These are phyloP conservation scores for Callinectes sapidus DNA, from an alignment of 2,888 invertebrate species.

Conservation along the genomic window DNA sequence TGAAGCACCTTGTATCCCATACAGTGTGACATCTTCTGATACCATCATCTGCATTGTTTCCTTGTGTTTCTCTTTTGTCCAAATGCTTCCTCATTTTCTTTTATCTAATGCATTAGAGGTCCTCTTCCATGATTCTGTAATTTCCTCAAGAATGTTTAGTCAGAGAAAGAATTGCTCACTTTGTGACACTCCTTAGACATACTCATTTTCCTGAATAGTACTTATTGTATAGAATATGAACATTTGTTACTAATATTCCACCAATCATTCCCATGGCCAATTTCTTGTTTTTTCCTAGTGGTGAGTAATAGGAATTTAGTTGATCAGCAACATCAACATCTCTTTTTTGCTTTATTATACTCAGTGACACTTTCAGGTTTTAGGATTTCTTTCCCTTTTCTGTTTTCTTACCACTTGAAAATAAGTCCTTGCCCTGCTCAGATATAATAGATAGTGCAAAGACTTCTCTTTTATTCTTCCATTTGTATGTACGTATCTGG, in stretches of 20 bases:
- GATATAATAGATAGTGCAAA: constrained; percentile 17
- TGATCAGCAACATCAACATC: constrained; percentile 53
- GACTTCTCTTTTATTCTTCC: constrained; percentile 50
- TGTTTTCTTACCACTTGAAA: constrained; percentile 47
- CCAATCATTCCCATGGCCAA: constrained; percentile 34
- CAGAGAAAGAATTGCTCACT: too few species aligned
- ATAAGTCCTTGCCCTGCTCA: constrained; percentile 33
- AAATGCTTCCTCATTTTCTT: too few species aligned
- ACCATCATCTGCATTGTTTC: too few species aligned
- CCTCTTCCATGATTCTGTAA: too few species aligned
- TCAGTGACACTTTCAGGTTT: constrained; percentile 44
- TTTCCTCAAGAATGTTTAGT: too few species aligned
- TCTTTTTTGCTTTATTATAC: constrained; percentile 51
- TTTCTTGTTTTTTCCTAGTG: constrained; percentile 45
- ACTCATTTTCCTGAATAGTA: constrained; percentile 22
- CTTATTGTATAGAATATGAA: constrained; percentile 41
- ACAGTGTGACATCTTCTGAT: too few species aligned
- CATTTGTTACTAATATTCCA: constrained; percentile 47
- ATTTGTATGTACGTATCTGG: constrained; percentile 29
- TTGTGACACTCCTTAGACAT: background rate
- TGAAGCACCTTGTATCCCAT: too few species aligned
- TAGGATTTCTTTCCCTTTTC: constrained; percentile 49
- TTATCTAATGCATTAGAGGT: too few species aligned
- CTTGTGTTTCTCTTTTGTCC: too few species aligned
- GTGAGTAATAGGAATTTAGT: constrained; percentile 44